Evolutionary conservation across 1,140 invertebrate genomes (phyloP).

Genomic region (Nasonia longicornis): DNA sequence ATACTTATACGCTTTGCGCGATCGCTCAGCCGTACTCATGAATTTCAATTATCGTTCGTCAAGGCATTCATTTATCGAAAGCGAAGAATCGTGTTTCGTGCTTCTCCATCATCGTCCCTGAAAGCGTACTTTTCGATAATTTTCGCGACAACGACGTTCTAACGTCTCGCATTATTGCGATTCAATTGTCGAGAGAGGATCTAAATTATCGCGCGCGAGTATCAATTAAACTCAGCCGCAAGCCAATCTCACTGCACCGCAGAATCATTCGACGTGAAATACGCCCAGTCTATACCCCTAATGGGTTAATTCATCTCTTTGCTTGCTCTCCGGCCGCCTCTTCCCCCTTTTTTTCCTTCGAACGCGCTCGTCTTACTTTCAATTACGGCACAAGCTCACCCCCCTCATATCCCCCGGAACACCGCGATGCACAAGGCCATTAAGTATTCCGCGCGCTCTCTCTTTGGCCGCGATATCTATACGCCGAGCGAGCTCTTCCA

Average conservation of each 20-base stretch:
- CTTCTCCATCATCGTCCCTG: not conserved
- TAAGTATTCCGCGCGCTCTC: constrained; percentile 13
- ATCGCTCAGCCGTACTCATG: not conserved
- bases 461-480: constrained; percentile 6
- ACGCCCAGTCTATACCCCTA: not conserved
- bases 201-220: no score
- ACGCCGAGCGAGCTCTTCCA: not conserved
- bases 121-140: no score
- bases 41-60: not conserved
- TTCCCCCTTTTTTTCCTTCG: not conserved
- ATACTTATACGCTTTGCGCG: not conserved
- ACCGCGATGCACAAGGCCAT: not conserved
- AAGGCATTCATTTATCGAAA: not conserved
- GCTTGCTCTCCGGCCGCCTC: not conserved
- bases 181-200: no score
- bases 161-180: no score
- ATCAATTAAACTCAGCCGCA: no score
- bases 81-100: not conserved
- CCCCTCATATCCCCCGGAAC: not conserved
- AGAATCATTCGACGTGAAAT: not conserved
- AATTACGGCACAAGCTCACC: not conserved
- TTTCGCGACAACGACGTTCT: no score
- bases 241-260: no score
- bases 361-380: not conserved
- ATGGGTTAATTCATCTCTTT: constrained; percentile 2